phyloP scores from a whole-genome alignment of 2,113 vertebrate genomes.

The Odontophorus gujanensis region DNA sequence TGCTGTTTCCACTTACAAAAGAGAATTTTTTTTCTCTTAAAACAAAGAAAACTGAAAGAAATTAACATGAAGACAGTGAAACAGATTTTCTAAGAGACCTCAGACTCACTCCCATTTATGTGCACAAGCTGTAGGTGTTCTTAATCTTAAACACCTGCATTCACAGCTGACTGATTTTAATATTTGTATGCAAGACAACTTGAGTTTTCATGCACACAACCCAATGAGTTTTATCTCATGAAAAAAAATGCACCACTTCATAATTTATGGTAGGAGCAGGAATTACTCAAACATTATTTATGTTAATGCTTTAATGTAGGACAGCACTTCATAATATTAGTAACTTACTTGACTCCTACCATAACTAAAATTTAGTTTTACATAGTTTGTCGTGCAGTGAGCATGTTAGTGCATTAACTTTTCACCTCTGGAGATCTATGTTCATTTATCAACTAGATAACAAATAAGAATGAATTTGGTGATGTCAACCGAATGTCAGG shows the following conservation, averaged over 20 bases:
- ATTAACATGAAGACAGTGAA: not conserved
- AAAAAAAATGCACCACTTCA: not conserved
- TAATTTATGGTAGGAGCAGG: not conserved
- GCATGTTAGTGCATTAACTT: slow-evolving; percentile 45
- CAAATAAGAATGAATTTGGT: slow-evolving; percentile 53
- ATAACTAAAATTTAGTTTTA: slow-evolving; percentile 35
- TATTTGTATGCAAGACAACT: not conserved
- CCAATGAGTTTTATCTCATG: not conserved
- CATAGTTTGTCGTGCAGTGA: slow-evolving; percentile 6
- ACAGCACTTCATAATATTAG: slow-evolving; percentile 25
- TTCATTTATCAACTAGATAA: slow-evolving; percentile 25
- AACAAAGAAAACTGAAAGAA: not conserved
- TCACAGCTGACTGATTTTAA: not conserved
- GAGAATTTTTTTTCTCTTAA: not conserved
- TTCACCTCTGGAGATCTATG: slow-evolving; percentile 55
- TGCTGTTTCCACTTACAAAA: not conserved
- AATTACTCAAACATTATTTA: slow-evolving; percentile 25
- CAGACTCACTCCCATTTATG: not conserved
- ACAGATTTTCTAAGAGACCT: not conserved
- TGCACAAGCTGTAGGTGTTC: not conserved
- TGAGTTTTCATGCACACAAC: slow-evolving; percentile 26
- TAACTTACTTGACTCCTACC: not conserved
- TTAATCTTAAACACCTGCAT: slow-evolving; percentile 14
- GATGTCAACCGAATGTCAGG: slow-evolving; percentile 39
- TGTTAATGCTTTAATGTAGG: slow-evolving; percentile 46